Evolutionary conservation across 2,113 vertebrate species (phyloP).

Genomic region (Taurulus bubalis): DNA sequence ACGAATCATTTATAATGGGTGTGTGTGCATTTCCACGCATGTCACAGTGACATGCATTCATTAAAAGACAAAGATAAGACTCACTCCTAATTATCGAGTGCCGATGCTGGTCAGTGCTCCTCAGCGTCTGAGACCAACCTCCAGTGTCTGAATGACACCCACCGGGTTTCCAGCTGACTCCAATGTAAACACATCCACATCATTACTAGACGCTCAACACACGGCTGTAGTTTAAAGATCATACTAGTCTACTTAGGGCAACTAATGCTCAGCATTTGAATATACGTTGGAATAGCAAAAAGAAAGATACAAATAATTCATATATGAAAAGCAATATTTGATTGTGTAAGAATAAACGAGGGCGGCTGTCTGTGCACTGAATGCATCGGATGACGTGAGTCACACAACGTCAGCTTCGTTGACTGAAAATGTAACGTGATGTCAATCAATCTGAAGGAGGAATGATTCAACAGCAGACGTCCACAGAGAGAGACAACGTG

Average conservation of each 20-base stretch:
- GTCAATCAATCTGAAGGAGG: neutral
- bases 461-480: neutral
- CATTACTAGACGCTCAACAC: neutral
- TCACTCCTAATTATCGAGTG: neutral
- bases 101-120: neutral
- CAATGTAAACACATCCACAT: neutral
- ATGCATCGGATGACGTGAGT: too few relatives aligned
- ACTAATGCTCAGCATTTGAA: too few relatives aligned
- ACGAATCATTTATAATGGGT: neutral
- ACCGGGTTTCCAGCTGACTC: neutral
- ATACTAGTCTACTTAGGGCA: too few relatives aligned
- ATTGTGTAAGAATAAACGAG: too few relatives aligned
- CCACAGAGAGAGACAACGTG: too few relatives aligned
- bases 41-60: neutral
- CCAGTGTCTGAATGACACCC: neutral
- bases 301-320: neutral
- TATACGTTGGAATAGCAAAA: neutral
- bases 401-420: too few relatives aligned
- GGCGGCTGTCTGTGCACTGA: neutral
- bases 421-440: neutral
- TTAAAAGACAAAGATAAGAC: neutral
- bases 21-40: constrained; percentile 1
- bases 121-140: too few relatives aligned
- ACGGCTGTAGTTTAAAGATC: too few relatives aligned
- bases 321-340: neutral